phyloP scores from a whole-genome alignment of 2,888 invertebrate species.

The Drosophila paramelanica region DNA sequence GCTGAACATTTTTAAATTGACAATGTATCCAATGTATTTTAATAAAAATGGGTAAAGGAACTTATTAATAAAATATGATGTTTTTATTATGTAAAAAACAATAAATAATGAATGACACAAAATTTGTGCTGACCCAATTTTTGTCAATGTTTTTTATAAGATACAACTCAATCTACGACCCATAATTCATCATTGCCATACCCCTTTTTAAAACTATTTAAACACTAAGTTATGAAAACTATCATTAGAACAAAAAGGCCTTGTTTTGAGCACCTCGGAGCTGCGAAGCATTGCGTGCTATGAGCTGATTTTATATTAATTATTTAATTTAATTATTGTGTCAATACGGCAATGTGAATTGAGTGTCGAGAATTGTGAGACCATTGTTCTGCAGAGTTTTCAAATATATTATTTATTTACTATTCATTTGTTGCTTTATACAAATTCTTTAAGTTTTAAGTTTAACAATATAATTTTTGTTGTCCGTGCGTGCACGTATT shows the following conservation, averaged over 20 bases:
- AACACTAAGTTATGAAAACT: background rate
- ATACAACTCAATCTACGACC: too few relatives aligned
- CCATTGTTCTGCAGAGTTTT: conserved; percentile 36
- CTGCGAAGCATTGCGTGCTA: conserved; percentile 9
- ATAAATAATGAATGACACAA: too few relatives aligned
- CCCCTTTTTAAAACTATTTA: background rate
- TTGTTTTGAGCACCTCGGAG: background rate
- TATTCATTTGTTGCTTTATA: conserved; percentile 62
- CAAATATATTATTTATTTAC: conserved; percentile 73
- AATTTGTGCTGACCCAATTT: too few relatives aligned
- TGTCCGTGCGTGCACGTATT: conserved; percentile 30
- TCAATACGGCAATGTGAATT: conserved; percentile 9
- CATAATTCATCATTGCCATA: too few relatives aligned
- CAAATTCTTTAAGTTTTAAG: conserved; percentile 49
- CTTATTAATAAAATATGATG: background rate
- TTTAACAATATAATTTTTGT: conserved; percentile 56
- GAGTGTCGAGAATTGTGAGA: conserved; percentile 2
- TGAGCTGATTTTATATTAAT: conserved; percentile 17
- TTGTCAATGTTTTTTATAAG: too few relatives aligned
- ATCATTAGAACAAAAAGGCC: conserved; percentile 6
- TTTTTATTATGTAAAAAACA: too few relatives aligned
- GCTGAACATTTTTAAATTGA: background rate
- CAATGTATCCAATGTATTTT: background rate
- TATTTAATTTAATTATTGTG: conserved; percentile 8
- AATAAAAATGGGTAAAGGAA: background rate